Base-by-base conservation (phyloP, 2,888 invertebrate genomes). In the Octodonta nipae region DNA sequence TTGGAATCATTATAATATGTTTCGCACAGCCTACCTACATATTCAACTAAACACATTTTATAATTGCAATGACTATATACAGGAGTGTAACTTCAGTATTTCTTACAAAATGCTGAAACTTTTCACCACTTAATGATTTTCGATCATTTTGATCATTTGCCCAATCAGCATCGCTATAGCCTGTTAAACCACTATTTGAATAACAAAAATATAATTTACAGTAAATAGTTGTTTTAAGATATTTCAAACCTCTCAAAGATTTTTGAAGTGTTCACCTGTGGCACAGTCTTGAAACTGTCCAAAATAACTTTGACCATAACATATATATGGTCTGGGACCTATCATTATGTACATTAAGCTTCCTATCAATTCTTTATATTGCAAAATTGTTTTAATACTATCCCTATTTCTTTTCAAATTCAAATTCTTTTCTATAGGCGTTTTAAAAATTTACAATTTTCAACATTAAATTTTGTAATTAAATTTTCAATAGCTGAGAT, bases 81-180 rank as follows among this genome's bases (percentile, higher is more conserved):
- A n/a, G n/a, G n/a, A n/a, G n/a, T n/a, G n/a, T n/a, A n/a, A n/a
- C n/a, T n/a, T n/a, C n/a, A n/a, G n/a, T n/a, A n/a, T n/a, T n/a
- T n/a, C n/a, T n/a, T n/a, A n/a, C n/a, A n/a, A n/a, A n/a, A n/a
- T n/a, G n/a, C n/a, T n/a, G n/a, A n/a, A n/a, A n/a, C n/a, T n/a
- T n/a, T n/a, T n/a, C n/a, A 13, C 34, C 38, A 41, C 42, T 42
- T 12, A 32, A 35, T 30, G 35, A 32, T 24, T 34, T 36, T 30
- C 32, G 27, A 16, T 39, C 36, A 29, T 26, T 27, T 20, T 3
- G 26, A 40, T 38, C 32, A 15, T 30, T 37, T 13, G 37, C 39
- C 40, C 37, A 42, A 30, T 37, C 37, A 4, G 40, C 36, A 34
- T 42, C 32, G 2, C 32, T 14, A 32, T 37, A 37, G 12, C 33